phyloP scores from a whole-genome alignment of 2,113 vertebrate genomes.

The Cepphus grylle region DNA sequence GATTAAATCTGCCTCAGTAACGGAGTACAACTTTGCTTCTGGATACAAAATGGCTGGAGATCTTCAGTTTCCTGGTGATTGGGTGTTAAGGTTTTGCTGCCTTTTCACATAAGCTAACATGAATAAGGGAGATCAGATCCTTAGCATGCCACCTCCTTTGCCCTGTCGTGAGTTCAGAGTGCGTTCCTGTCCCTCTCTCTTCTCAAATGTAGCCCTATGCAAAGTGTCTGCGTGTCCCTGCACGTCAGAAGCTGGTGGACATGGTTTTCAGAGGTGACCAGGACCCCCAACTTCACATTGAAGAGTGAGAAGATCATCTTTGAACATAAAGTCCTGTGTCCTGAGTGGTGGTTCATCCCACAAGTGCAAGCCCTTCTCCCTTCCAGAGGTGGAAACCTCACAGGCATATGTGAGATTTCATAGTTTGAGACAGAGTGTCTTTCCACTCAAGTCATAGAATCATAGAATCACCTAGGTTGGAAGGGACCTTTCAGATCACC shows the following conservation, averaged over 20 bases:
- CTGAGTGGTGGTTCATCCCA: background rate
- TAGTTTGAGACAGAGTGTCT: background rate
- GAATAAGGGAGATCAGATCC: background rate
- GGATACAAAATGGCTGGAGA: background rate
- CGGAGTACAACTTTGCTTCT: background rate
- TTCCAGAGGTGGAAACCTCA: background rate
- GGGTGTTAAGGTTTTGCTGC: background rate
- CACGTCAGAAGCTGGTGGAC: background rate
- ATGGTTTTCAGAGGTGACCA: background rate
- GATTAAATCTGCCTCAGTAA: constrained; percentile 53
- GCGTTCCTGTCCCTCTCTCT: background rate
- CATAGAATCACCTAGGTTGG: too few species aligned
- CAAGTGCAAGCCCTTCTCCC: background rate
- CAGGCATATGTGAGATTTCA: fast-evolving
- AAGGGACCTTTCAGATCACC: too few species aligned
- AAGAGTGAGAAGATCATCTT: background rate
- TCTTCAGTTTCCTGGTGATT: background rate
- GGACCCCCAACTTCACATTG: fast-evolving
- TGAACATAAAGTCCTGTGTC: background rate
- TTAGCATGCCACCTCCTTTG: background rate
- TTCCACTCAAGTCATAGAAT: background rate
- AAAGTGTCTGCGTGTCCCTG: fast-evolving
- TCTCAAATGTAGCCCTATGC: background rate
- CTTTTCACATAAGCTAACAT: background rate
- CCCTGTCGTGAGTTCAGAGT: background rate